Evolutionary conservation across 2,888 invertebrate genomes (phyloP).

Genomic region (Diadegma fenestrale): DNA sequence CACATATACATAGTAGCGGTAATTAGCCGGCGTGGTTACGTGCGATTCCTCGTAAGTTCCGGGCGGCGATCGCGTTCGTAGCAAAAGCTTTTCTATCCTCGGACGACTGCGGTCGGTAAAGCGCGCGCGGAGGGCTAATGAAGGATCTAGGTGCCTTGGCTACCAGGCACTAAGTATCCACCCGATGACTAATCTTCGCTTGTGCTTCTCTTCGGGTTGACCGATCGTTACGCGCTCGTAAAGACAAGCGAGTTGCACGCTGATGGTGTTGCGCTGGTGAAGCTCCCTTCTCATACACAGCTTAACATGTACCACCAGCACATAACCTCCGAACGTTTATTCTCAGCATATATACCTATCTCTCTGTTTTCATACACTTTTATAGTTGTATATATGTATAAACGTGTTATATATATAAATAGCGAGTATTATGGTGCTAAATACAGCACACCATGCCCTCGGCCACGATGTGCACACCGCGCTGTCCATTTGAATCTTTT

Average conservation of each 20-base stretch:
- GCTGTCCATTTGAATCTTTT: constrained; percentile 63
- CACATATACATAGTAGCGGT: constrained; percentile 39
- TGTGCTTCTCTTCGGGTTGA: constrained; percentile 75
- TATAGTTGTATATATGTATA: neutral
- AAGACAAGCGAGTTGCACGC: constrained; percentile 71
- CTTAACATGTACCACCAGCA: neutral
- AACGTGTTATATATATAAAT: constrained; percentile 18
- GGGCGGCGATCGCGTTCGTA: constrained; percentile 44
- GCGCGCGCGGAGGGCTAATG: constrained; percentile 75
- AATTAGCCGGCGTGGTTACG: constrained; percentile 64
- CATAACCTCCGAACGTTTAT: neutral
- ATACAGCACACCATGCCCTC: constrained; percentile 34
- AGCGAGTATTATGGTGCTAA: constrained; percentile 47
- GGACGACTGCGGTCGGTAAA: constrained; percentile 28
- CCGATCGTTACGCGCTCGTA: constrained; percentile 81
- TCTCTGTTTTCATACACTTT: neutral
- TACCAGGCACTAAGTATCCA: constrained; percentile 73
- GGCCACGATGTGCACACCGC: constrained; percentile 47
- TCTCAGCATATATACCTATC: neutral
- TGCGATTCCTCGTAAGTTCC: constrained; percentile 49
- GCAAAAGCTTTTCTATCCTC: constrained; percentile 56
- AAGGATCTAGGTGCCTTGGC: constrained; percentile 73
- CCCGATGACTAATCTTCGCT: constrained; percentile 81
- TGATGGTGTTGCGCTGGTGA: constrained; percentile 49
- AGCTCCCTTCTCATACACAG: constrained; percentile 19